Evolutionary conservation across 53 echinoderm and acorn worm species (phyloP).

Genomic region (Glandiceps talaboti): DNA sequence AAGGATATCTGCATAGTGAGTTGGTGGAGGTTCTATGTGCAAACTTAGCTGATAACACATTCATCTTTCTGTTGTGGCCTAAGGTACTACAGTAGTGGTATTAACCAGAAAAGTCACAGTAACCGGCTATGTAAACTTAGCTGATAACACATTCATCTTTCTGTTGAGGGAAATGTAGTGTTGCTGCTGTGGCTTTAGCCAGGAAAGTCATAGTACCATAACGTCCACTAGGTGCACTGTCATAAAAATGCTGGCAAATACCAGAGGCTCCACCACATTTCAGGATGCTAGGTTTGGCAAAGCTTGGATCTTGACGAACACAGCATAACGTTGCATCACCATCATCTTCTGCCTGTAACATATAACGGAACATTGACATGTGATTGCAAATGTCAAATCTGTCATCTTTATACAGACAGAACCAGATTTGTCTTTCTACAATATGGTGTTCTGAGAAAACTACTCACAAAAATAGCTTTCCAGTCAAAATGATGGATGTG

Average conservation of each 20-base stretch:
- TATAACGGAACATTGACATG: too few species aligned
- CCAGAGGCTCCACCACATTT: slow-evolving; percentile 59
- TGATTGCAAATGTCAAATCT: too few species aligned
- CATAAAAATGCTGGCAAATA: slow-evolving; percentile 88
- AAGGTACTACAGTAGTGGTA: slow-evolving; percentile 41
- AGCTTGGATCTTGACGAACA: slow-evolving; percentile 27
- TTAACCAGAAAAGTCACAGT: too few species aligned
- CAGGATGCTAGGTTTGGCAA: slow-evolving; percentile 10
- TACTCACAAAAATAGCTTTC: too few species aligned
- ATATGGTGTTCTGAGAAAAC: too few species aligned
- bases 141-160: neutral
- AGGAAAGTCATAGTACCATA: slow-evolving; percentile 98
- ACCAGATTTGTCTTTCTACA: too few species aligned
- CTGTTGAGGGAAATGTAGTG: slow-evolving; percentile 54
- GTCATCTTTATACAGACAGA: too few species aligned
- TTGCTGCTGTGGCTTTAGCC: slow-evolving; percentile 52
- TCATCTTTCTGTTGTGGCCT: slow-evolving; percentile 27
- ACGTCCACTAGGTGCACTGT: slow-evolving; percentile 93
- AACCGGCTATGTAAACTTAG: too few species aligned
- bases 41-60: neutral
- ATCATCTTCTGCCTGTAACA: slow-evolving; percentile 44
- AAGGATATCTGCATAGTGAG: too few species aligned
- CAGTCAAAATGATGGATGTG: too few species aligned
- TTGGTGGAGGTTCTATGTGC: too few species aligned
- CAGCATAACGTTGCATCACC: slow-evolving; percentile 91